Evolutionary conservation across 37 sponge, comb jelly and placozoan genomes (phyloP), one percentile per base, ranked within the genome.

Genomic region (Crambe crambe): DNA sequence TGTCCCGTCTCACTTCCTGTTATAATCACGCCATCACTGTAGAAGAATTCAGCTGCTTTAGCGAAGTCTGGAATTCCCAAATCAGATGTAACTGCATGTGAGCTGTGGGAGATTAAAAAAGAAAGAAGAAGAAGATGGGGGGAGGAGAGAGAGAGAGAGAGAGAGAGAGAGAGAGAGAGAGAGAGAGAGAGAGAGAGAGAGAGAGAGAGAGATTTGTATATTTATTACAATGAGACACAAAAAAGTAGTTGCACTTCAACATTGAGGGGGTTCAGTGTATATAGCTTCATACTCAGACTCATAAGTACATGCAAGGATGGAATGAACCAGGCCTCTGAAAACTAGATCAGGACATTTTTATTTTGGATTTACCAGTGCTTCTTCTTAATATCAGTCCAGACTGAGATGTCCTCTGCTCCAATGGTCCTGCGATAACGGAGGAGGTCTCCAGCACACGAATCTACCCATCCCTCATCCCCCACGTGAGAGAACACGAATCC

Each of bases 401-500:
- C 72, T 3, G 80, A 22, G 12, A 93, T 57, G 29, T 84, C 54
- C 0, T 96, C 89, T 72, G 91, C 97, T 75, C 83, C 87, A 57
- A 96, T 85, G 23, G 36, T 61, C 58, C 56, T 80, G 32, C 94
- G 34, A 43, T 96, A 96, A 29, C 97, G 59, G 35, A 96, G 70
- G 35, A 96, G 86, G 10, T 90, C 89, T 30, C 91, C 97, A 66
- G 97, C 97, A 82, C 89, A 93, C 0, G 91, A 70, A 42, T 93
- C 94, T 40, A 89, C 85, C 86, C 86, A 91, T 1, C 97, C 97
- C 41, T 96, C 97, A 79, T 96, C 97, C 29, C 81, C 94, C 56
- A 96, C 86, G 56, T 96, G 97, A 21, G 97, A 85, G 60, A 81
- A 96, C 12, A 93, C 91, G 76, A 86, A 96, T 9, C 97, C 91